phyloP scores from a whole-genome alignment of 1,140 invertebrate genomes.

The Idris sp. region DNA sequence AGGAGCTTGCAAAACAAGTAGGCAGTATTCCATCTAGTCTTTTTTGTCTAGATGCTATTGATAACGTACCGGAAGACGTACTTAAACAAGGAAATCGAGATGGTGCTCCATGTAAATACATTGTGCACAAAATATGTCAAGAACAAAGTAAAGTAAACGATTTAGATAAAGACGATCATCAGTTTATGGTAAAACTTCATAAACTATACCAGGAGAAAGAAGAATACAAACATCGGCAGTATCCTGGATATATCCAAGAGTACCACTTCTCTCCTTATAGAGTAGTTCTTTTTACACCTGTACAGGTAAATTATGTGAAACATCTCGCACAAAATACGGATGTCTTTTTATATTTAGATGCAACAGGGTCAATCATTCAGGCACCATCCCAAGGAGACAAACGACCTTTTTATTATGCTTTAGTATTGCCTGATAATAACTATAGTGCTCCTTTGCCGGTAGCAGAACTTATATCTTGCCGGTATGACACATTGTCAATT shows the following conservation, averaged over 20 bases:
- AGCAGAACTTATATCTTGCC: slow-evolving; percentile 16
- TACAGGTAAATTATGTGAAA: slow-evolving; percentile 10
- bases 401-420: slow-evolving; percentile 26
- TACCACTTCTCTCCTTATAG: slow-evolving; percentile 10
- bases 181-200: slow-evolving; percentile 12
- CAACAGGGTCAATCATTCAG: slow-evolving; percentile 13
- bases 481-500: background rate
- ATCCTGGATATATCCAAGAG: slow-evolving; percentile 6
- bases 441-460: slow-evolving; percentile 6
- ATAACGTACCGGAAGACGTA: slow-evolving; percentile 6
- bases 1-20: slow-evolving; percentile 5
- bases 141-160: slow-evolving; percentile 5
- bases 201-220: background rate
- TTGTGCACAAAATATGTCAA: slow-evolving; percentile 10
- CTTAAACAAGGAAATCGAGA: slow-evolving; percentile 5
- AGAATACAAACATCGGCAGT: background rate
- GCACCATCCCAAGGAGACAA: slow-evolving; percentile 7
- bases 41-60: background rate
- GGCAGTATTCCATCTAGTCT: slow-evolving; percentile 1
- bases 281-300: slow-evolving; percentile 9
- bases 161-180: slow-evolving; percentile 22
- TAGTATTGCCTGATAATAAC: slow-evolving; percentile 2
- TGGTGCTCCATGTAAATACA: slow-evolving; percentile 1
- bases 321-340: background rate
- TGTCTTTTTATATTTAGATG: slow-evolving; percentile 14